Evolutionary conservation across 2,113 vertebrate species (phyloP).

Genomic region (Catharus bicknelli): DNA sequence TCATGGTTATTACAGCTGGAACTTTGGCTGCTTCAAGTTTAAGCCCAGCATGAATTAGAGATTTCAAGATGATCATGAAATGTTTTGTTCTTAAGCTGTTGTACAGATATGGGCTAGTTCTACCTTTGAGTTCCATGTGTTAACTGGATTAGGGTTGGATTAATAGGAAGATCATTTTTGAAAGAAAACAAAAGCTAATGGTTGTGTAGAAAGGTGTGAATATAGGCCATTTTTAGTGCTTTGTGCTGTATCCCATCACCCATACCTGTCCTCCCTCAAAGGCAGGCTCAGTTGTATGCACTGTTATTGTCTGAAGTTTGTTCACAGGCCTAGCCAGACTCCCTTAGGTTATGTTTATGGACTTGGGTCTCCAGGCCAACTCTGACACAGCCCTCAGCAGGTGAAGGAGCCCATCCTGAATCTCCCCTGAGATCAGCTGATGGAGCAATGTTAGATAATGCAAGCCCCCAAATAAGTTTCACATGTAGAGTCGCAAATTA

Average conservation of each 20-base stretch:
- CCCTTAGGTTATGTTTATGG: background rate
- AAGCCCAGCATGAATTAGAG: background rate
- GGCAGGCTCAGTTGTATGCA: background rate
- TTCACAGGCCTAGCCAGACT: background rate
- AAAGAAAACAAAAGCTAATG: background rate
- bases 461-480: background rate
- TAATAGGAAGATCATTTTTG: background rate
- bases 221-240: background rate
- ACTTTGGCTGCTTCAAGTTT: background rate
- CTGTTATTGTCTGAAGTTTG: background rate
- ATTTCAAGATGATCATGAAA: background rate
- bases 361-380: background rate
- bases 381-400: background rate
- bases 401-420: background rate
- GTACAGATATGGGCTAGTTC: background rate
- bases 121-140: background rate
- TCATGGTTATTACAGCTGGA: background rate
- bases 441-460: background rate
- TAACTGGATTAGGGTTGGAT: background rate
- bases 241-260: background rate
- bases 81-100: background rate
- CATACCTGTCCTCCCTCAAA: background rate
- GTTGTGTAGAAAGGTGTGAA: background rate
- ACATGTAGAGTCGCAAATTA: background rate
- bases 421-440: background rate